phyloP scores from a whole-genome alignment of 2,888 invertebrate genomes.

The Drosophila anomalata region DNA sequence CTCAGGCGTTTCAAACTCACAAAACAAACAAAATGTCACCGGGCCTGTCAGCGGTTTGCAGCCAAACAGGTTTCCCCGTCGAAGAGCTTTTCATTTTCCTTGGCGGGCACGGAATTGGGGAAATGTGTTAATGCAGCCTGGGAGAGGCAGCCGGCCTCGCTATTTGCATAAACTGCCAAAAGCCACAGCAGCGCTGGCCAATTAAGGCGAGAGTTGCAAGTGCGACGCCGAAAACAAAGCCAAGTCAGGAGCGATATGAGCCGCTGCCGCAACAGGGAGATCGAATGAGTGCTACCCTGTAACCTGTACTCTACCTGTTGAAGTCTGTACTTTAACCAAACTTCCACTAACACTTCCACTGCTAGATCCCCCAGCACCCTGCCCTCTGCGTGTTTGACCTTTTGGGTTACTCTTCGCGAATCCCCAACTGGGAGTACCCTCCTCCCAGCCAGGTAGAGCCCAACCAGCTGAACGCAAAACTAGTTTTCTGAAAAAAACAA shows the following conservation, averaged over 20 bases:
- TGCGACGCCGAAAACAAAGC: slow-evolving; percentile 62
- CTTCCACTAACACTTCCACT: too few species aligned
- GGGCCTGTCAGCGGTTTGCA: slow-evolving; percentile 40
- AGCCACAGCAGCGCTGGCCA: slow-evolving; percentile 40
- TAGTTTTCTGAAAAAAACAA: slow-evolving; percentile 60
- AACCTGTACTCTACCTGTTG: neutral
- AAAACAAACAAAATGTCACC: slow-evolving; percentile 6
- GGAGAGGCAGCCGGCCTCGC: slow-evolving; percentile 33
- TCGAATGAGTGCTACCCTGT: neutral
- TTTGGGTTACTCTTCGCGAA: too few species aligned
- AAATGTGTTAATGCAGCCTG: slow-evolving; percentile 76
- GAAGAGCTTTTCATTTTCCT: slow-evolving; percentile 57
- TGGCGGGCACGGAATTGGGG: slow-evolving; percentile 53
- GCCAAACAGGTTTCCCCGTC: slow-evolving; percentile 56
- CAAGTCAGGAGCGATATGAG: neutral
- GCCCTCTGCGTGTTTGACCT: too few species aligned
- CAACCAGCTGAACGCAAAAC: slow-evolving; percentile 60
- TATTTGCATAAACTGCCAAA: slow-evolving; percentile 60
- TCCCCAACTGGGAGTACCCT: neutral
- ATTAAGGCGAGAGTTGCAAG: slow-evolving; percentile 62
- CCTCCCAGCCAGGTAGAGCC: slow-evolving; percentile 20
- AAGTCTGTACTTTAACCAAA: too few species aligned
- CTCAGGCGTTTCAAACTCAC: slow-evolving; percentile 24
- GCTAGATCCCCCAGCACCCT: too few species aligned
- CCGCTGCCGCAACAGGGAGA: neutral